These are phyloP conservation scores for Amblyraja radiata DNA, from an alignment of 2,797 vertebrate species.

Conservation along the genomic window DNA sequence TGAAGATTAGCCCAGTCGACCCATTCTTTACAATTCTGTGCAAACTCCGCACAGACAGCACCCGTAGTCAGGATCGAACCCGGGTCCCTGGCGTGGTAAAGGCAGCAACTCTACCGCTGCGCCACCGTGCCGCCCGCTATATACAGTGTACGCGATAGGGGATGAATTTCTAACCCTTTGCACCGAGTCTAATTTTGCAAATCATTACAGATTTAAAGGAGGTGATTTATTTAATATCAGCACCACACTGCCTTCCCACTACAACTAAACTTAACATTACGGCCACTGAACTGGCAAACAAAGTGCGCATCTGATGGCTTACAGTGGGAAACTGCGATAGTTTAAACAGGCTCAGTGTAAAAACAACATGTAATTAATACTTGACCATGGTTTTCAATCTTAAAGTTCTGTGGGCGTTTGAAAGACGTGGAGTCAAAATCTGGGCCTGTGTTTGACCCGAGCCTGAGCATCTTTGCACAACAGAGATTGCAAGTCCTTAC, in stretches of 20 bases:
- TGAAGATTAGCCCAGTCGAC: too few species aligned
- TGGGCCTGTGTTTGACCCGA: not conserved
- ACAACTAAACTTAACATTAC: not conserved
- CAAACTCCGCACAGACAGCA: too few species aligned
- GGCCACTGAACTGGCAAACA: not conserved
- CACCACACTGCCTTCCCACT: not conserved
- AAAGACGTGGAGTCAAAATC: not conserved
- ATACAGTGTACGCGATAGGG: too few species aligned
- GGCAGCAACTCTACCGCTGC: too few species aligned
- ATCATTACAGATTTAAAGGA: not conserved
- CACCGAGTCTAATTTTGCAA: not conserved
- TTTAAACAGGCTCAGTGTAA: not conserved
- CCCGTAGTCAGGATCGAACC: too few species aligned
- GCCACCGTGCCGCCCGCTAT: too few species aligned
- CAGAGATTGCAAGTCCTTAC: slow-evolving; percentile 54
- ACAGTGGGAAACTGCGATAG: not conserved
- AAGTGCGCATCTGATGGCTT: too few species aligned
- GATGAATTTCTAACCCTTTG: too few species aligned
- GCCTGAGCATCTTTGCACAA: not conserved
- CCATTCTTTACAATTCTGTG: too few species aligned
- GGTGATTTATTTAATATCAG: not conserved
- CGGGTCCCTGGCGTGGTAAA: too few species aligned
- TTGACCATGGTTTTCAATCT: not conserved
- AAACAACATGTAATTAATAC: too few species aligned
- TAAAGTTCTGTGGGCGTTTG: not conserved